phyloP scores from a whole-genome alignment of 2,888 invertebrate genomes.

The Eilema depressum region DNA sequence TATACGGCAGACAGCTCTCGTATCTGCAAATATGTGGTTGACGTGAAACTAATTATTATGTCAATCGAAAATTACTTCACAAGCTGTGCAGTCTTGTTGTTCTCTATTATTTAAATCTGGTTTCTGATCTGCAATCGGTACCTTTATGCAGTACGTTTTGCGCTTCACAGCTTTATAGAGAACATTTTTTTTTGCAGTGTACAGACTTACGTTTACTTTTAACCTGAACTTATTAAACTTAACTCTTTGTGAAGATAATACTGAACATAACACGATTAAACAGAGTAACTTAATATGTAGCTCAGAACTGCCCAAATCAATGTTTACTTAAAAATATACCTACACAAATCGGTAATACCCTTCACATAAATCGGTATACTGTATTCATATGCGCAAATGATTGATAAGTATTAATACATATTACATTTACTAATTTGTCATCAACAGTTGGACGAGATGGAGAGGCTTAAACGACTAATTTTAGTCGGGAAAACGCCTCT shows the following conservation, averaged over 20 bases:
- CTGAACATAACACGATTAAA: neutral
- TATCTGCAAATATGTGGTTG: slow-evolving; percentile 40
- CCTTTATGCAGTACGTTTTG: neutral
- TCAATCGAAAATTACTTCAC: slow-evolving; percentile 43
- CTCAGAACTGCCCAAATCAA: neutral
- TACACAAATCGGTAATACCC: no score
- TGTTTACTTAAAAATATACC: neutral
- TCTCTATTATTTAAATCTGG: neutral
- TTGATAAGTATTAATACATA: neutral
- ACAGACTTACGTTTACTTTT: neutral
- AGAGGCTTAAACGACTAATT: slow-evolving; percentile 89
- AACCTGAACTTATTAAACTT: neutral
- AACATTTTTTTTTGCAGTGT: neutral
- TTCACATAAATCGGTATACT: neutral
- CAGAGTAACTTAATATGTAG: neutral
- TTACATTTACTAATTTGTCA: slow-evolving; percentile 20
- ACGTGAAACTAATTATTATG: slow-evolving; percentile 50
- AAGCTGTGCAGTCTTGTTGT: slow-evolving; percentile 10
- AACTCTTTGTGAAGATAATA: neutral
- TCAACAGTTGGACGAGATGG: slow-evolving; percentile 88
- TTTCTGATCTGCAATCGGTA: neutral
- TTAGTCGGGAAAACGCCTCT: slow-evolving; percentile 89
- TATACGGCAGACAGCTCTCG: slow-evolving; percentile 29
- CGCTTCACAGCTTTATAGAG: neutral
- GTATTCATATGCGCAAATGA: neutral